These are phyloP conservation scores for Cylas formicarius DNA, from an alignment of 1,140 invertebrate genomes.

Conservation along the genomic window DNA sequence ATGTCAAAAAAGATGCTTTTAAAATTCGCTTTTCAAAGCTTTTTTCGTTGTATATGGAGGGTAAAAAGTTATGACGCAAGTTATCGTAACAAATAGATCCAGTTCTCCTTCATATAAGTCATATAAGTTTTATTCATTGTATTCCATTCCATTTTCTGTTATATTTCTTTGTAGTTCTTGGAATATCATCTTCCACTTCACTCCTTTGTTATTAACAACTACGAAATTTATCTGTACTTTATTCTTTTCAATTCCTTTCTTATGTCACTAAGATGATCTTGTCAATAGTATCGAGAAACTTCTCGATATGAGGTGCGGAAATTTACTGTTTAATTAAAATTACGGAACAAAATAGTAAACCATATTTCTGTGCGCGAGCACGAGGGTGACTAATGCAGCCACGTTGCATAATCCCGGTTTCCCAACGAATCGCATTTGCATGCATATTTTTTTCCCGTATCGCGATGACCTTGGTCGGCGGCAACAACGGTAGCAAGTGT, in stretches of 20 bases:
- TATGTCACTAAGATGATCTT: not conserved
- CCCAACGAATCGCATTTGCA: conserved; percentile 24
- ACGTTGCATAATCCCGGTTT: conserved; percentile 19
- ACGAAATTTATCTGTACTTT: too few relatives aligned
- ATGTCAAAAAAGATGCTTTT: too few relatives aligned
- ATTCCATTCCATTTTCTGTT: too few relatives aligned
- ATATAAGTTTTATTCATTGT: too few relatives aligned
- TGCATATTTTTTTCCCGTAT: conserved; percentile 22
- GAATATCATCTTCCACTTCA: too few relatives aligned
- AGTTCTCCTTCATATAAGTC: too few relatives aligned
- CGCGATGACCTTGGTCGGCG: conserved; percentile 18
- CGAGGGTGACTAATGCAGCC: conserved; percentile 2
- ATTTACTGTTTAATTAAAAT: conserved; percentile 2
- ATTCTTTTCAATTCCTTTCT: not conserved
- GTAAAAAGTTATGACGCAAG: too few relatives aligned
- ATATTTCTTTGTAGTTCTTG: too few relatives aligned
- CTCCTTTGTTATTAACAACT: too few relatives aligned
- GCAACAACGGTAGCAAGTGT: conserved; percentile 21
- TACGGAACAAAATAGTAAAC: conserved; percentile 4
- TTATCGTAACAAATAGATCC: too few relatives aligned
- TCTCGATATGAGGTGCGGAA: not conserved
- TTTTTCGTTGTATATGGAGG: too few relatives aligned
- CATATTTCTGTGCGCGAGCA: not conserved
- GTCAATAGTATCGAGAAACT: conserved; percentile 1
- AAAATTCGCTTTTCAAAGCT: too few relatives aligned